Percentiles rank a stretch among this genome's conserved stretches.
These are phyloP conservation scores for Oreocharis arfaki DNA, from an alignment of 2,113 vertebrate species.

Conservation along the genomic window DNA sequence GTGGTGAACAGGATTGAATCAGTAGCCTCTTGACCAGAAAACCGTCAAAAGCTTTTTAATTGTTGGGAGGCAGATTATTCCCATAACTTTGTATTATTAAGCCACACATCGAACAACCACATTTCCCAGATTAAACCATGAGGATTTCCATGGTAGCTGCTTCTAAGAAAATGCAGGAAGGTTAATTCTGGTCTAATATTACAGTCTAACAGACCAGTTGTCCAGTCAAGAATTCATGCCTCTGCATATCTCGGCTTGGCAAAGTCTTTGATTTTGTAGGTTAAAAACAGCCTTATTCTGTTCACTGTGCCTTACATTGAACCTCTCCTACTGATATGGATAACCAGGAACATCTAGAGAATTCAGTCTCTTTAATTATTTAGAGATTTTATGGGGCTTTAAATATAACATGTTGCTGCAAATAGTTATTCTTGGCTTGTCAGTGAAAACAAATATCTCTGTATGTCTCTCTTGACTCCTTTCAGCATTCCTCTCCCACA, in stretches of 20 bases:
- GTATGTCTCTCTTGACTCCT: neutral
- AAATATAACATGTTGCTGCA: neutral
- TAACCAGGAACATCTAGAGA: neutral
- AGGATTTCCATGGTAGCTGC: neutral
- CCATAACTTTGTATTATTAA: neutral
- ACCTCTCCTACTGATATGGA: neutral
- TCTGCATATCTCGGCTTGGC: neutral
- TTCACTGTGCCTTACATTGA: neutral
- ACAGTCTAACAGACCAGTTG: neutral
- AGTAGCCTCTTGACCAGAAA: neutral
- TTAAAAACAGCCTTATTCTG: neutral
- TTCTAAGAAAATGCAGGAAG: neutral
- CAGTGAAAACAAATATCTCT: neutral
- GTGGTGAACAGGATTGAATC: neutral
- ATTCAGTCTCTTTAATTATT: neutral
- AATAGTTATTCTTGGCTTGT: neutral
- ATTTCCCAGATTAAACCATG: neutral
- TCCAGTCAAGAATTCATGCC: neutral
- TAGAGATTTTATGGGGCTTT: neutral
- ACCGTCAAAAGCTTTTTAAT: neutral
- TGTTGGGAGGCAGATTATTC: neutral
- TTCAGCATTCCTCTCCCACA: neutral
- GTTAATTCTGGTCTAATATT: neutral
- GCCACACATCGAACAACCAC: neutral
- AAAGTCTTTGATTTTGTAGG: neutral